These are phyloP conservation scores for Fregata magnificens DNA, from an alignment of 2,113 vertebrate genomes.

Conservation along the genomic window DNA sequence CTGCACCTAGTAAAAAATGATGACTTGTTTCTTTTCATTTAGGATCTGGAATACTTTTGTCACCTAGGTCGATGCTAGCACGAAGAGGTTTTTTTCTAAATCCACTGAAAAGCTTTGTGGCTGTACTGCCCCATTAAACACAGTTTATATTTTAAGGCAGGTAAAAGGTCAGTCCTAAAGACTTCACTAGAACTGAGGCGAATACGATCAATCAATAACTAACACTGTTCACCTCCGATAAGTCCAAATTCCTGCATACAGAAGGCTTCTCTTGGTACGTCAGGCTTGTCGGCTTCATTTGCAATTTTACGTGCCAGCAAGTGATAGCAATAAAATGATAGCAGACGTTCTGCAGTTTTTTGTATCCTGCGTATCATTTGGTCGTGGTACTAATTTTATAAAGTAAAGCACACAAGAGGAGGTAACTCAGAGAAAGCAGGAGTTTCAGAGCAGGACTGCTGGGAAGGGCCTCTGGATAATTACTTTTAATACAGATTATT, in stretches of 20 bases:
- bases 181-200: not conserved
- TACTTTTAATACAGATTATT: not conserved
- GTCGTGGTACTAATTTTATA: not conserved
- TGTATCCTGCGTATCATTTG: not conserved
- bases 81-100: not conserved
- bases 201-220: slow-evolving; percentile 54
- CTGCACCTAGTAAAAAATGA: not conserved
- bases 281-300: not conserved
- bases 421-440: not conserved
- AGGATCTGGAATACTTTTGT: not conserved
- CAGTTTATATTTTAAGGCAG: not conserved
- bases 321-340: not conserved
- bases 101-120: not conserved
- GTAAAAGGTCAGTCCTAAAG: not conserved
- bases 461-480: not conserved
- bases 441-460: not conserved
- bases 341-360: not conserved
- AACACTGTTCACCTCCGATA: not conserved
- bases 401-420: not conserved
- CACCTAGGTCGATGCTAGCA: not conserved
- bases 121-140: not conserved
- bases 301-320: not conserved
- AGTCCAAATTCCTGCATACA: slow-evolving; percentile 34
- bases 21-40: not conserved
- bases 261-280: not conserved